Conservation (phyloP, 2,797 vertebrate species). For the Falco biarmicus region DNA sequence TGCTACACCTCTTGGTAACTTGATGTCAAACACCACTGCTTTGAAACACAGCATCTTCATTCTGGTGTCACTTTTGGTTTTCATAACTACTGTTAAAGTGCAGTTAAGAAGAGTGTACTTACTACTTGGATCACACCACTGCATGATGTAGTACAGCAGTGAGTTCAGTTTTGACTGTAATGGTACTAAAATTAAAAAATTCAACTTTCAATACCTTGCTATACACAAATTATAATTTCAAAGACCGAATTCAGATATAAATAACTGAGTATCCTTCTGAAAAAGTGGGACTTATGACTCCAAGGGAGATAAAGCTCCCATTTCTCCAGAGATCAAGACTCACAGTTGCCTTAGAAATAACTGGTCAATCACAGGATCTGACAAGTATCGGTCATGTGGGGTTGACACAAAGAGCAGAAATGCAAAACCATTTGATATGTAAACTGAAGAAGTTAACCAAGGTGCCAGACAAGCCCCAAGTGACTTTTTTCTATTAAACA, state of each 20-base stretch:
- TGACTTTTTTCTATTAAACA: not conserved
- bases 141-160: not conserved
- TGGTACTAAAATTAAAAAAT: not conserved
- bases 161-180: not conserved
- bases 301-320: not conserved
- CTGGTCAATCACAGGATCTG: not conserved
- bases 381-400: not conserved
- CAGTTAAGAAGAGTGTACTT: not conserved
- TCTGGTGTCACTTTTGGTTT: not conserved
- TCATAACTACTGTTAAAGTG: not conserved
- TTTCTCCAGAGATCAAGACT: slow-evolving; percentile 6
- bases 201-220: not conserved
- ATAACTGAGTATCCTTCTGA: not conserved
- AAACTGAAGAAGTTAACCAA: not conserved
- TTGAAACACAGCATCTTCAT: not conserved
- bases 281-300: not conserved
- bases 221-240: not conserved
- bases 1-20: not conserved
- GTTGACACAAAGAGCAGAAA: not conserved
- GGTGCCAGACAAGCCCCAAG: not conserved
- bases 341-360: not conserved
- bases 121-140: not conserved
- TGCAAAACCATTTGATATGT: not conserved
- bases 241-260: not conserved
- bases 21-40: not conserved